Evolutionary conservation across 64 coral and sea anemone species (phyloP).

Genomic region (Pachyseris speciosa): DNA sequence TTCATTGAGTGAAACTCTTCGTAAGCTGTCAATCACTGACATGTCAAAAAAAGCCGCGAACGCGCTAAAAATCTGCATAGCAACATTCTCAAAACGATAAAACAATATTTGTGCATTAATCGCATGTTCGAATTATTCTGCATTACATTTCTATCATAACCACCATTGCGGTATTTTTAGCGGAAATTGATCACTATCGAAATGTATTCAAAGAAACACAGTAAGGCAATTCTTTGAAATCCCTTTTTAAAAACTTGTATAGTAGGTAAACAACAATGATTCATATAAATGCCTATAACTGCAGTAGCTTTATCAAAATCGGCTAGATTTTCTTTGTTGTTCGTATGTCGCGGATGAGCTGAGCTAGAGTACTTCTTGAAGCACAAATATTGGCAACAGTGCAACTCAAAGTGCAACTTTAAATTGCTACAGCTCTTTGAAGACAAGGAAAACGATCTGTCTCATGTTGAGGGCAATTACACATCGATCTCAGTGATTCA

Average conservation of each 20-base stretch:
- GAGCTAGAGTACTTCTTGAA: neutral
- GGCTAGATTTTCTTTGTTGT: neutral
- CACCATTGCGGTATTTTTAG: neutral
- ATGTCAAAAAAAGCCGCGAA: neutral
- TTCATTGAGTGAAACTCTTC: neutral
- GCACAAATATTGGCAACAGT: too few species aligned
- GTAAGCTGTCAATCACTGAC: conserved; percentile 20
- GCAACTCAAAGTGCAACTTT: too few species aligned
- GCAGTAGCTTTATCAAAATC: neutral
- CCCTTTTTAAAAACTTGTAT: neutral
- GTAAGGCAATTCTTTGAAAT: too few species aligned
- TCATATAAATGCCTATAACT: neutral
- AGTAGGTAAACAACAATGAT: neutral
- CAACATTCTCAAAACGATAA: conserved; percentile 6
- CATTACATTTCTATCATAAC: neutral
- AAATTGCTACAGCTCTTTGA: too few species aligned
- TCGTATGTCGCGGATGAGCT: neutral
- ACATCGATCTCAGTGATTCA: too few species aligned
- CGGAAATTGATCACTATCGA: neutral
- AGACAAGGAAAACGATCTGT: too few species aligned
- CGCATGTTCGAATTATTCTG: neutral
- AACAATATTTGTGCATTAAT: conserved; percentile 15
- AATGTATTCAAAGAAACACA: too few species aligned
- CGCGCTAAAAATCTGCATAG: conserved; percentile 32
- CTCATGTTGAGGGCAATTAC: too few species aligned